Conservation (phyloP, 2,888 invertebrate species). For the Quadroppia sp. region DNA sequence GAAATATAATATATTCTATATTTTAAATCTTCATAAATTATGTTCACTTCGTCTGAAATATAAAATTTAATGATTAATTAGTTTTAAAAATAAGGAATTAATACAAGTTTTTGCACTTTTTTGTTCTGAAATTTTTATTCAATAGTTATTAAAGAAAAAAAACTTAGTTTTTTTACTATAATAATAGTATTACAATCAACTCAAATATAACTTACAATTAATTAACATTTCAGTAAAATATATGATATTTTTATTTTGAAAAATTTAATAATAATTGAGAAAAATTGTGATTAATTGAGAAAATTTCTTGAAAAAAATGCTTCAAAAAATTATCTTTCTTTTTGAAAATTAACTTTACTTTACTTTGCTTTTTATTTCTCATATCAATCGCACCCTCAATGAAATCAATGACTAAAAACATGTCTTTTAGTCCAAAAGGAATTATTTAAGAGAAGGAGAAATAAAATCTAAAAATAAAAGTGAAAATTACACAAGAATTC, state of each 20-base stretch:
- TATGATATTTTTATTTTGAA: neutral
- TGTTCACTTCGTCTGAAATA: too few species aligned
- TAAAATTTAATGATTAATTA: too few species aligned
- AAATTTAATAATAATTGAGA: neutral
- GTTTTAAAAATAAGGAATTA: too few species aligned
- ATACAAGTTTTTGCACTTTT: too few species aligned
- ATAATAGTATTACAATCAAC: neutral
- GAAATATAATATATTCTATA: too few species aligned
- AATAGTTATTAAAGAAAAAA: too few species aligned
- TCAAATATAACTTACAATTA: slow-evolving; percentile 24
- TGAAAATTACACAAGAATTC: neutral
- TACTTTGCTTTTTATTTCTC: neutral
- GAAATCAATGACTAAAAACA: neutral
- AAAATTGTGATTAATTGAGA: neutral
- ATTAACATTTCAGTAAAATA: slow-evolving; percentile 22
- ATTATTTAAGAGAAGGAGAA: neutral
- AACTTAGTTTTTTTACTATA: neutral
- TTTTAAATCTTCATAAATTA: too few species aligned
- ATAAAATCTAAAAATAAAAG: neutral
- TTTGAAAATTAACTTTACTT: neutral
- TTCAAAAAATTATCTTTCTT: neutral
- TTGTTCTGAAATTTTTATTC: too few species aligned
- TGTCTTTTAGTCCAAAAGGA: neutral
- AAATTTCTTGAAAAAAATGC: neutral
- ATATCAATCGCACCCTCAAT: neutral